A percentile compares a stretch with the other conserved stretches of the same genome.
Conservation (phyloP, 2,113 vertebrate genomes). For the Oceanites oceanicus region DNA sequence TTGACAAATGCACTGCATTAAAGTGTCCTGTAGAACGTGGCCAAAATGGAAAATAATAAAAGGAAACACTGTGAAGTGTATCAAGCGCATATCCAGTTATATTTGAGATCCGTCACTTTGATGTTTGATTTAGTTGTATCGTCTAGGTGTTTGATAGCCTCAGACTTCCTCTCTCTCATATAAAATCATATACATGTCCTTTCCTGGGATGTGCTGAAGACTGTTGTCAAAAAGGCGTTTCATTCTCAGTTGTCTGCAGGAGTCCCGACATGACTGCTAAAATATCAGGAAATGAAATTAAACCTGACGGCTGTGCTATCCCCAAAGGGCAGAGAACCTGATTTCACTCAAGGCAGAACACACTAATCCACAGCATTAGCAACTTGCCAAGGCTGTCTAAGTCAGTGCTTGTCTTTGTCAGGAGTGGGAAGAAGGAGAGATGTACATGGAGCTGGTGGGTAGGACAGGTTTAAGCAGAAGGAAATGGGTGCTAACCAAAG, state of each 20-base stretch:
- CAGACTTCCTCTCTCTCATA: background rate
- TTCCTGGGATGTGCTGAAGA: conserved; percentile 34
- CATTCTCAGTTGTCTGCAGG: conserved; percentile 30
- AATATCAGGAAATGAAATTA: conserved; percentile 69
- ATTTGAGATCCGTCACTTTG: conserved; percentile 5
- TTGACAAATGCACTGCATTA: background rate
- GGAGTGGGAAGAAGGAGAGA: conserved; percentile 17
- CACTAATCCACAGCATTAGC: conserved; percentile 50
- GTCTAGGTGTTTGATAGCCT: background rate
- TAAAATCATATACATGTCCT: conserved; percentile 24
- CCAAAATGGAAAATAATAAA: conserved; percentile 27
- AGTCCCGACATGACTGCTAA: conserved; percentile 51
- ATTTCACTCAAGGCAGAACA: conserved; percentile 48
- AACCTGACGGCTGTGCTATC: conserved; percentile 45
- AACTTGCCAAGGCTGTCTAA: conserved; percentile 52
- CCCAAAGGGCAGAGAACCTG: conserved; percentile 46
- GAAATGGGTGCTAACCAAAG: conserved; percentile 39
- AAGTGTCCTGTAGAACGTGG: background rate
- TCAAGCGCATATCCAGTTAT: background rate
- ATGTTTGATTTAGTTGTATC: conserved; percentile 2
- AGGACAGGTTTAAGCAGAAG: background rate
- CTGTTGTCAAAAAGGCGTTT: conserved; percentile 62
- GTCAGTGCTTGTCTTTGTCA: conserved; percentile 58
- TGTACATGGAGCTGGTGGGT: background rate
- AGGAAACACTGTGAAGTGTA: conserved; percentile 10